A percentile compares a stretch with the other conserved stretches of the same genome.
These are phyloP conservation scores for Luidia sarsii DNA, from an alignment of 53 echinoderm and acorn worm species.

Conservation along the genomic window DNA sequence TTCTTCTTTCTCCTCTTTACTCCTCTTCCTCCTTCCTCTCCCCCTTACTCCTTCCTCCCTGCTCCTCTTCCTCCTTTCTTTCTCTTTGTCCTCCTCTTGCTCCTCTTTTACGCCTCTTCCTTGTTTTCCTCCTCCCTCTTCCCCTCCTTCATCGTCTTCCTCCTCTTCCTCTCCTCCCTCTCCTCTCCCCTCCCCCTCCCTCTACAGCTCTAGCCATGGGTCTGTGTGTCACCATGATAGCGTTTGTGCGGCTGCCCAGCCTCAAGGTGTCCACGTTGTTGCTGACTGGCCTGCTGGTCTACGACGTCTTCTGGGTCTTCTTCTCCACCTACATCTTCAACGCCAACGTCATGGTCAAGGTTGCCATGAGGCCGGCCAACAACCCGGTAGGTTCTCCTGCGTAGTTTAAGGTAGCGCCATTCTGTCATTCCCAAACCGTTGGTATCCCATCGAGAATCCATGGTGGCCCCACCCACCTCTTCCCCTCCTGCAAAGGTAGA, in stretches of 20 bases:
- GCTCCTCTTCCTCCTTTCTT: too few relatives aligned
- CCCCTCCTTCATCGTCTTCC: neutral
- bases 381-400: slow-evolving; percentile 96
- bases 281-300: slow-evolving; percentile 93
- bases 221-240: slow-evolving; percentile 99
- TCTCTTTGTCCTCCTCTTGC: neutral
- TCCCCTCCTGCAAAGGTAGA: too few relatives aligned
- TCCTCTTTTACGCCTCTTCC: too few relatives aligned
- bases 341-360: slow-evolving; percentile 99
- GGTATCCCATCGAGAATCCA: too few relatives aligned
- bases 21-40: too few relatives aligned
- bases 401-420: too few relatives aligned
- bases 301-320: slow-evolving; percentile 99
- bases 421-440: too few relatives aligned
- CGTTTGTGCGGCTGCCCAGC: slow-evolving; percentile 94
- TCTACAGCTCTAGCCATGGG: slow-evolving; percentile 97
- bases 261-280: slow-evolving; percentile 95
- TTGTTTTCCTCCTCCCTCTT: too few relatives aligned
- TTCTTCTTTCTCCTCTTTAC: too few relatives aligned
- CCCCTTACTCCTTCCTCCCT: too few relatives aligned
- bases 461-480: too few relatives aligned
- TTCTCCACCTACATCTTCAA: slow-evolving; percentile 99
- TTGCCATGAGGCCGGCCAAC: slow-evolving; percentile 94
- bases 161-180: neutral
- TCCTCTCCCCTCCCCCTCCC: neutral